Conservation (phyloP, 2,113 vertebrate species). For the Coreoperca whiteheadi region DNA sequence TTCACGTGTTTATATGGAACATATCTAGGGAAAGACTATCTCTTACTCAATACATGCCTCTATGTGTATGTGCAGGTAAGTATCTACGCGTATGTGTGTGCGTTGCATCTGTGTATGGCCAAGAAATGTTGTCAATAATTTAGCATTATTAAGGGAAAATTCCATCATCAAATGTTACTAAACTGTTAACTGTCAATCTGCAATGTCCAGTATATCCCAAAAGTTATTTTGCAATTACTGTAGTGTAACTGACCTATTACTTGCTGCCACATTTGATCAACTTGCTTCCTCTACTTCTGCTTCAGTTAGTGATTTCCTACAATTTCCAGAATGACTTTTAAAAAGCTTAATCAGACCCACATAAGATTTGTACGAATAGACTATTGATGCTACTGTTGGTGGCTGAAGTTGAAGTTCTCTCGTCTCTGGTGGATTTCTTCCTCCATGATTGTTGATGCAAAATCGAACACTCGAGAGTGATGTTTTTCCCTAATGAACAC, state of each 20-base stretch:
- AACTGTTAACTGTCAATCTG: not conserved
- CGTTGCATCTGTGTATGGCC: not conserved
- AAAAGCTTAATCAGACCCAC: not conserved
- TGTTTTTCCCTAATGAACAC: constrained; percentile 10
- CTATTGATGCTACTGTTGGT: not conserved
- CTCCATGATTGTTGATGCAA: not conserved
- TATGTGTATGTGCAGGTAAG: not conserved
- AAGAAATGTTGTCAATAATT: not conserved
- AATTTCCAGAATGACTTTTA: not conserved
- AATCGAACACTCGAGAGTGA: not conserved
- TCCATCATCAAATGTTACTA: not conserved
- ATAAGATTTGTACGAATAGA: not conserved
- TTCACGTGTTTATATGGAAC: not conserved
- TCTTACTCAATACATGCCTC: not conserved
- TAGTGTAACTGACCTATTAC: not conserved
- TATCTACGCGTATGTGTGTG: not conserved
- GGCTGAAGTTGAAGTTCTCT: not conserved
- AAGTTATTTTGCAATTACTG: not conserved
- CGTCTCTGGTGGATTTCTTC: constrained; percentile 1
- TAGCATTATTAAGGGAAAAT: not conserved
- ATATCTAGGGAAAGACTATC: not conserved
- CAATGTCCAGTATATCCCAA: not conserved
- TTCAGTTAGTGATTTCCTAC: not conserved
- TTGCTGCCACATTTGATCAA: not conserved
- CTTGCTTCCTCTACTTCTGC: not conserved